Evolutionary conservation across 92 coral and sea anemone genomes (phyloP), one percentile per base, ranked within the genome.

Genomic region (Phymanthus crucifer): DNA sequence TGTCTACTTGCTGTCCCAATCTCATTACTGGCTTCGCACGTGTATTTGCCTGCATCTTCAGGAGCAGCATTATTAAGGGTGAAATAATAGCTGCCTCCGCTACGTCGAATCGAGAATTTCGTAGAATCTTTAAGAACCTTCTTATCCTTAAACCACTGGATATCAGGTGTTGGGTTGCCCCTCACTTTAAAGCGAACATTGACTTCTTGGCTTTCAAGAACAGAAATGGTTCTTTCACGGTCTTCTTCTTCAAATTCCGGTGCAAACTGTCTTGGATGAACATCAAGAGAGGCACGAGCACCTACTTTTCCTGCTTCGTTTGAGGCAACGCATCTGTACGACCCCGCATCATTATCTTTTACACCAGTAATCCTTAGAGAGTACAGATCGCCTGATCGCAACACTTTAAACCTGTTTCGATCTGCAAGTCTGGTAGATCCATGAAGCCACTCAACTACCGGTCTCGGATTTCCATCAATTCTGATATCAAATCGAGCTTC

Each of bases 401-500:
- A 72, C 71, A 91, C 71, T 23, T 84, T 82, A 36, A 84, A 78
- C 68, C 82, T 81, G 27, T 79, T 77, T 40, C 86, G 80, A 71
- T 81, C 85, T 27, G 66, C 74, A 36, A 89, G 40, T 54, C 58
- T 88, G 43, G 74, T 73, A 24, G 85, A 86, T 31, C 89, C 95
- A 71, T 70, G 83, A 71, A 77, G 86, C 95, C 95, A 91, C 26
- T 88, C 88, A 29, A 91, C 85, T 1, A 80, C 69, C 17, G 95
- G 95, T 5, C 66, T 66, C n/a, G 99, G 99, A 75, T 79, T 77
- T 3, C 98, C 98, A 27, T 73, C 71, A 35, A 94, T 83, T 18
- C 88, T 87, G n/a, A 90, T 89, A 76, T 92, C 97, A 77, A 92
- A 93, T 32, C 89, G 61, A 65, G 87, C 89, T 66, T 89, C 96